Evolutionary conservation across 2,888 invertebrate genomes (phyloP).

Genomic region (Melieria crassipennis): DNA sequence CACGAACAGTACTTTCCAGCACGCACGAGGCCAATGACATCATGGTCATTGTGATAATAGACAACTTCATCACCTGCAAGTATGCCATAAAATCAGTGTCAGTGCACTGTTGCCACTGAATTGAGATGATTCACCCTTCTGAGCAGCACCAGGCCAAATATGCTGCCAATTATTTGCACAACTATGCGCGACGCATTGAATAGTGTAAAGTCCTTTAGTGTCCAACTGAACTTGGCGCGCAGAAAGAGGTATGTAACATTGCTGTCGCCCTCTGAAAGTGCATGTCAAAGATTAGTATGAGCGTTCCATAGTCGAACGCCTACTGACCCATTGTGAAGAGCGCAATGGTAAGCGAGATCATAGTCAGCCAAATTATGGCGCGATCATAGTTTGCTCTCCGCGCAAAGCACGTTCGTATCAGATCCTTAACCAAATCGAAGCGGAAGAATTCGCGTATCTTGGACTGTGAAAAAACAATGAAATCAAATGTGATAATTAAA

Average conservation of each 20-base stretch:
- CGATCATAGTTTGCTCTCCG: slow-evolving; percentile 62
- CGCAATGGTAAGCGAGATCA: slow-evolving; percentile 57
- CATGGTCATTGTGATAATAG: slow-evolving; percentile 59
- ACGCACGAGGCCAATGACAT: slow-evolving; percentile 58
- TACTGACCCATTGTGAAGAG: slow-evolving; percentile 60
- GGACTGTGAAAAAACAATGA: slow-evolving; percentile 45
- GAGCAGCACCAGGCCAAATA: slow-evolving; percentile 70
- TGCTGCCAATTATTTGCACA: slow-evolving; percentile 70
- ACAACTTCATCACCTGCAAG: slow-evolving; percentile 54
- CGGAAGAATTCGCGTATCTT: slow-evolving; percentile 63
- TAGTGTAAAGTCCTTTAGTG: slow-evolving; percentile 58
- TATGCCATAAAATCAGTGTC: too few species aligned
- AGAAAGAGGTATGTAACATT: slow-evolving; percentile 69
- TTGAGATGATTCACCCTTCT: slow-evolving; percentile 62
- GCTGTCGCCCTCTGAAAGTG: slow-evolving; percentile 55
- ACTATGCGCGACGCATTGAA: slow-evolving; percentile 68
- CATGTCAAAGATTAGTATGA: neutral
- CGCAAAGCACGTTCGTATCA: slow-evolving; percentile 60
- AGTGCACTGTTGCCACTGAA: too few species aligned
- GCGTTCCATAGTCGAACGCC: neutral
- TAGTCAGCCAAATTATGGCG: slow-evolving; percentile 63
- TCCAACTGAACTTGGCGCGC: slow-evolving; percentile 62
- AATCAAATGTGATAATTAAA: neutral
- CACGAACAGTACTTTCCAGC: slow-evolving; percentile 60
- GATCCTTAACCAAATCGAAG: slow-evolving; percentile 59